phyloP scores from a whole-genome alignment of 2,797 vertebrate genomes.

The Peromyscus aztecus region DNA sequence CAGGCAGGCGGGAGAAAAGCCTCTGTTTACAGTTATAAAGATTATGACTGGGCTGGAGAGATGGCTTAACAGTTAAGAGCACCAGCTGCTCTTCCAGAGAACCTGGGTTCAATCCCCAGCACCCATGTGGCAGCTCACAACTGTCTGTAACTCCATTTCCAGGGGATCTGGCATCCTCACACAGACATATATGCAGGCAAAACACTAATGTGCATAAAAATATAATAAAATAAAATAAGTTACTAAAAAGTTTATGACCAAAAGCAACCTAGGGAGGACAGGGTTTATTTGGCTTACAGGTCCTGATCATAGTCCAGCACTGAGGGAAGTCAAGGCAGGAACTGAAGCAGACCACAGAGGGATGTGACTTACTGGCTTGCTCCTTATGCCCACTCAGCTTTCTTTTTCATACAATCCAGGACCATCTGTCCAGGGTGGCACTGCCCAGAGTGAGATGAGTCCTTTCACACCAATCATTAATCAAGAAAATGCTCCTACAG shows the following conservation, averaged over 20 bases:
- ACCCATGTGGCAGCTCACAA: too few relatives aligned
- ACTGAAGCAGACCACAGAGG: background rate
- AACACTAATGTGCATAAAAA: too few relatives aligned
- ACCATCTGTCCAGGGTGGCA: background rate
- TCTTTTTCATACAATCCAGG: background rate
- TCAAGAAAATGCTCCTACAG: background rate
- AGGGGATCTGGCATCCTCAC: too few relatives aligned
- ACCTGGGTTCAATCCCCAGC: too few relatives aligned
- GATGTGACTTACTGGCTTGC: background rate
- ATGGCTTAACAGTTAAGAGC: too few relatives aligned
- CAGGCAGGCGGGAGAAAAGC: too few relatives aligned
- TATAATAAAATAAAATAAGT: too few relatives aligned
- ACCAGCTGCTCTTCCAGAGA: too few relatives aligned
- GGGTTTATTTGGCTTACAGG: background rate
- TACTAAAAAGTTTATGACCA: background rate
- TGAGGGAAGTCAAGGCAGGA: background rate
- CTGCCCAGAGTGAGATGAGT: background rate
- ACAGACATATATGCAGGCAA: too few relatives aligned
- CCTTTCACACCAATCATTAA: background rate
- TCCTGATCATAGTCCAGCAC: background rate
- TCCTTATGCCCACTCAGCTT: background rate
- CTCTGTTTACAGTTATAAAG: too few relatives aligned
- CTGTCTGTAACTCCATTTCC: too few relatives aligned
- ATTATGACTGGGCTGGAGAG: too few relatives aligned
- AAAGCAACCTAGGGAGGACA: background rate